Percentiles rank a stretch among this genome's conserved stretches.
These are phyloP conservation scores for Etia nguti DNA, from an alignment of 2,113 vertebrate genomes.

Conservation along the genomic window DNA sequence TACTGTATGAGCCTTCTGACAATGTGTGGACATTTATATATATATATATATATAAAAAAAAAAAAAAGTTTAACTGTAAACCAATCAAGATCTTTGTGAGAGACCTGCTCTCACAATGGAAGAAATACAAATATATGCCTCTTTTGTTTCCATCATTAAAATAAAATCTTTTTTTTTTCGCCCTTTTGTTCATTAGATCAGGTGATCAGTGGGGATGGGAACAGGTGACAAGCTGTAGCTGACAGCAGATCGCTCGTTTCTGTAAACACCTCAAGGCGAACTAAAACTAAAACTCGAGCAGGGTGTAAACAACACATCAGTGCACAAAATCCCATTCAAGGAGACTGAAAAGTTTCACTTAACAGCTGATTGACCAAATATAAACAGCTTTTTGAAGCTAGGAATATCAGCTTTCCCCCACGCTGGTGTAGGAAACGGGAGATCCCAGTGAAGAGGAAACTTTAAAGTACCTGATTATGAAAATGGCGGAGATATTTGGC, in stretches of 20 bases:
- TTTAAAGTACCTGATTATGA: slow-evolving; percentile 2
- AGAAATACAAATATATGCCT: not conserved
- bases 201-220: not conserved
- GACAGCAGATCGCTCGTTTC: not conserved
- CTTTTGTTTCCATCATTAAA: not conserved
- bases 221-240: not conserved
- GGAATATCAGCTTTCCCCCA: not conserved
- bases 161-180: not conserved
- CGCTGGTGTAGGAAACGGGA: not conserved
- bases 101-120: slow-evolving; percentile 67
- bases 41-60: too few relatives aligned
- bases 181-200: not conserved
- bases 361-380: not conserved
- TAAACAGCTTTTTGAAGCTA: not conserved
- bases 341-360: not conserved
- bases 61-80: not conserved
- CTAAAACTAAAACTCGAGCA: not conserved
- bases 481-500: not conserved
- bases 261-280: not conserved
- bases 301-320: slow-evolving; percentile 12
- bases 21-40: not conserved
- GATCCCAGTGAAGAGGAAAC: not conserved
- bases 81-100: not conserved
- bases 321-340: not conserved
- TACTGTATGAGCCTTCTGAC: not conserved